Evolutionary conservation across 2,888 invertebrate species (phyloP).

Genomic region (Chrysolina oricalcia): DNA sequence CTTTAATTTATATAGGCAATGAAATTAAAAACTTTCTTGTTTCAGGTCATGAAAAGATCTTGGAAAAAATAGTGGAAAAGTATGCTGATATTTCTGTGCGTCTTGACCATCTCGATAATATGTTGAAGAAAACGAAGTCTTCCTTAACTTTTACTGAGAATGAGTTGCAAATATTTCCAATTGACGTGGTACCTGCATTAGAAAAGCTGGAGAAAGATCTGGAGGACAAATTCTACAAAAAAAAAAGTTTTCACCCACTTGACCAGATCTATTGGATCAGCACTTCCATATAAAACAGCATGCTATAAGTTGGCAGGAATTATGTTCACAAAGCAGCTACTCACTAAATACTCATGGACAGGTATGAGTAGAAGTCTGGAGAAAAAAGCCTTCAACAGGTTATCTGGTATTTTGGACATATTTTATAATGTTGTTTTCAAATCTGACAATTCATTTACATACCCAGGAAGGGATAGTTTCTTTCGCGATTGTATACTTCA

Average conservation of each 20-base stretch:
- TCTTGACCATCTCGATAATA: slow-evolving; percentile 34
- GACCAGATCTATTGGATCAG: no score
- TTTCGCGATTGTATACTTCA: slow-evolving; percentile 32
- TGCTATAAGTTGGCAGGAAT: background rate
- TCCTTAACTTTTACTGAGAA: slow-evolving; percentile 32
- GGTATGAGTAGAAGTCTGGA: slow-evolving; percentile 36
- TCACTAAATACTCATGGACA: slow-evolving; percentile 38
- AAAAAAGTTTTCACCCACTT: no score
- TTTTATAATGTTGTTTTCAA: slow-evolving; percentile 39
- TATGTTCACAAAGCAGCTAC: slow-evolving; percentile 37
- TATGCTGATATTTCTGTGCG: slow-evolving; percentile 38
- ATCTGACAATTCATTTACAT: no score
- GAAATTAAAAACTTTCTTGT: slow-evolving; percentile 3
- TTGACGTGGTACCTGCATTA: no score
- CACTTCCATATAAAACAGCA: no score
- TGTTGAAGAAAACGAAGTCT: slow-evolving; percentile 34
- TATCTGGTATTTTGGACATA: slow-evolving; percentile 28
- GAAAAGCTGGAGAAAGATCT: no score
- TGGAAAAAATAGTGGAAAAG: no score
- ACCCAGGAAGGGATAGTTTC: slow-evolving; percentile 30
- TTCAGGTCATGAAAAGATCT: slow-evolving; percentile 31
- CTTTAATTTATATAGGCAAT: background rate
- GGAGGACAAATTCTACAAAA: no score
- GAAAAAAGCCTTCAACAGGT: slow-evolving; percentile 37
- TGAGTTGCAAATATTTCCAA: slow-evolving; percentile 30